phyloP scores from a whole-genome alignment of 2,888 invertebrate genomes.

The Melanostoma scalare region DNA sequence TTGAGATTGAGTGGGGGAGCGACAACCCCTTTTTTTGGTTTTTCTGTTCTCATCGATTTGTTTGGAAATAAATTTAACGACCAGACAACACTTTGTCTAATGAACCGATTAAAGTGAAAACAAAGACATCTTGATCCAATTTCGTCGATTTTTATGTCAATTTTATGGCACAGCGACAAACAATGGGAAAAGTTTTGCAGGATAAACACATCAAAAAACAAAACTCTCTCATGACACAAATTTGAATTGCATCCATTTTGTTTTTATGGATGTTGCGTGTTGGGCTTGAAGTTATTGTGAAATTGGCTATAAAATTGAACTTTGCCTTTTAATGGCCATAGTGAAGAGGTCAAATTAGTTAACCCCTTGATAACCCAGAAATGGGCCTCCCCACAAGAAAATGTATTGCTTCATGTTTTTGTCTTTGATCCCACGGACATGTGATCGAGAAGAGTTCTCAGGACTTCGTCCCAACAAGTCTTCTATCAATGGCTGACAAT shows the following conservation, averaged over 20 bases:
- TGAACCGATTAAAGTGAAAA: conserved; percentile 20
- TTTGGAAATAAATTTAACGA: conserved; percentile 52
- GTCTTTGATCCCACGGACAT: no score
- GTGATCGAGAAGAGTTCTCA: no score
- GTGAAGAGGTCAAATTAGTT: no score
- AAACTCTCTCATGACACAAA: conserved; percentile 2
- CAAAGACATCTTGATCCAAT: conserved; percentile 46
- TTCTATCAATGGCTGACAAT: background rate
- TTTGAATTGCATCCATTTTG: background rate
- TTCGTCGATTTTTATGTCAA: background rate
- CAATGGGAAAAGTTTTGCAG: conserved; percentile 12
- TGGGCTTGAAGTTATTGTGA: no score
- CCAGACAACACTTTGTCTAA: conserved; percentile 39
- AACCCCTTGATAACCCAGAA: no score
- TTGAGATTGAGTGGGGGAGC: background rate
- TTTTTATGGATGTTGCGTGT: no score
- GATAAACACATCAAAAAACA: background rate
- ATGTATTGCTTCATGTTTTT: no score
- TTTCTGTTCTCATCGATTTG: conserved; percentile 27
- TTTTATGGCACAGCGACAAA: conserved; percentile 32
- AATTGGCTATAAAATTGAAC: no score
- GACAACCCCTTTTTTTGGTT: conserved; percentile 42
- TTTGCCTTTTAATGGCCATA: no score
- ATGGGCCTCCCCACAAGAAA: no score
- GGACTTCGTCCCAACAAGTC: background rate